These are phyloP conservation scores for Elymnias hypermnestra DNA, from an alignment of 1,140 invertebrate species.

Conservation along the genomic window DNA sequence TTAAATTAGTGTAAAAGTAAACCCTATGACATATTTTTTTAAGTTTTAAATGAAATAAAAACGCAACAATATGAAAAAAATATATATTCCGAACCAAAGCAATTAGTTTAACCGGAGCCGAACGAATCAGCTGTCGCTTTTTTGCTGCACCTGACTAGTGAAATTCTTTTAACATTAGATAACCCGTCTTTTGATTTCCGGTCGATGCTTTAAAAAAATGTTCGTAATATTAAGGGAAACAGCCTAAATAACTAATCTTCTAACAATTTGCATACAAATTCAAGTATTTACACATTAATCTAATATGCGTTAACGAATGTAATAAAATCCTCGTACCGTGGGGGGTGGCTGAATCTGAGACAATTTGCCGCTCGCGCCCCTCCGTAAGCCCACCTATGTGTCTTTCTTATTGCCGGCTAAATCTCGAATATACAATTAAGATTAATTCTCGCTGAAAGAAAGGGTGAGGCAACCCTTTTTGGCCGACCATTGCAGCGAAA, in stretches of 20 bases:
- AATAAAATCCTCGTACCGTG: constrained; percentile 60
- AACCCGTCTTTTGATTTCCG: no score
- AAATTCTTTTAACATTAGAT: no score
- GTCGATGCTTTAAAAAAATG: no score
- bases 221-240: no score
- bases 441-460: constrained; percentile 72
- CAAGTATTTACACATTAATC: constrained; percentile 62
- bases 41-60: no score
- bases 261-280: constrained; percentile 55
- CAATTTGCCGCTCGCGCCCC: constrained; percentile 62
- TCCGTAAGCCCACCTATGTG: constrained; percentile 69
- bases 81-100: no score
- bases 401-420: constrained; percentile 72
- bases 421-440: constrained; percentile 74
- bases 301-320: constrained; percentile 72
- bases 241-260: constrained; percentile 26
- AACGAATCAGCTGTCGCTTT: no score
- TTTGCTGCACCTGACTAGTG: no score
- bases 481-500: constrained; percentile 13
- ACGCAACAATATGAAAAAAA: no score
- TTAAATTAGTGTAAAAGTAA: no score
- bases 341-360: constrained; percentile 59
- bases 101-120: no score
- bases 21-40: no score
- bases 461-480: constrained; percentile 58